These are phyloP conservation scores for Hyles lineata DNA, from an alignment of 2,888 invertebrate genomes.

Conservation along the genomic window DNA sequence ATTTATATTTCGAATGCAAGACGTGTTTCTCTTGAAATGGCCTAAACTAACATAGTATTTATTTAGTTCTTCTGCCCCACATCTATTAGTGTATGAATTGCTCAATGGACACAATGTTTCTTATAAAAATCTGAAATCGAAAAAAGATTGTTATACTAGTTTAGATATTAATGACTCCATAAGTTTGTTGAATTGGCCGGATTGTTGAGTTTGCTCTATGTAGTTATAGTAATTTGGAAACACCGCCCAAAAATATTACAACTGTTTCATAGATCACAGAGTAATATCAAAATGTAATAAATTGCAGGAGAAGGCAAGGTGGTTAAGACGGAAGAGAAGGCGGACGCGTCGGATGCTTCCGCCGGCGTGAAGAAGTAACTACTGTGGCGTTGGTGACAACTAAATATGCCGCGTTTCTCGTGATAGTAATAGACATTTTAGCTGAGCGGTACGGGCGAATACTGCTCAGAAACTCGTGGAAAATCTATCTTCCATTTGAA, in stretches of 20 bases:
- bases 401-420: slow-evolving; percentile 5
- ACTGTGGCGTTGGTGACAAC: slow-evolving; percentile 12
- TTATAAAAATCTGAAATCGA: too few relatives aligned
- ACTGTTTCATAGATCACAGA: neutral
- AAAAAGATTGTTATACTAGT: too few relatives aligned
- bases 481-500: slow-evolving; percentile 2
- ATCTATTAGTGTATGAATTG: too few relatives aligned
- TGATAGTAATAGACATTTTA: neutral
- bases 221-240: too few relatives aligned
- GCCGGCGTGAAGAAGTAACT: slow-evolving; percentile 64
- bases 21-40: too few relatives aligned
- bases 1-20: too few relatives aligned
- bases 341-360: slow-evolving; percentile 69
- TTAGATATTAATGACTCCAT: too few relatives aligned
- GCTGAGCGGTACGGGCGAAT: neutral
- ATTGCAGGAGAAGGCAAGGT: slow-evolving; percentile 79
- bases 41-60: too few relatives aligned
- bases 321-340: slow-evolving; percentile 80
- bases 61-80: too few relatives aligned
- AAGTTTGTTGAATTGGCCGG: too few relatives aligned
- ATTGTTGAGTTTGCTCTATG: too few relatives aligned
- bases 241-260: neutral
- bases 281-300: neutral
- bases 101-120: too few relatives aligned
- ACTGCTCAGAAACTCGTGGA: neutral